Evolutionary conservation across 2,888 invertebrate species (phyloP), one percentile per base, ranked within the genome.

Genomic region (Vanessa cardui): DNA sequence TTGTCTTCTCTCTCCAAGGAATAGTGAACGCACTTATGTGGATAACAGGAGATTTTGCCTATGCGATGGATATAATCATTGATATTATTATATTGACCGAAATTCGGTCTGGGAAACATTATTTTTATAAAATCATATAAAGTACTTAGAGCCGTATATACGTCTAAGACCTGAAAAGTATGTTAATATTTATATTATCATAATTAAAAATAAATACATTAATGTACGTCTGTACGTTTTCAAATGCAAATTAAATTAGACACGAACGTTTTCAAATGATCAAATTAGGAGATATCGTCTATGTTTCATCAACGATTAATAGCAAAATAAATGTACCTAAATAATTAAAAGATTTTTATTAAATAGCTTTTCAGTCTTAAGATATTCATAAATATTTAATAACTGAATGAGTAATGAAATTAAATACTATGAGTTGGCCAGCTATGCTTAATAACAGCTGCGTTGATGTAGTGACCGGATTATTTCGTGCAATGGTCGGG

Each of bases 391-490:
- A 26, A 46, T 26, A 21, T 44, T 59, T 26, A 59, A 46, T n/a
- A n/a, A 9, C 16, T 59, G 21, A 59, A 26, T 59, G 45, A 59
- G 49, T 66, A 61, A 61, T 66, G 52, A 33, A 60, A 66, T 61
- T 56, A 66, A 62, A 33, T 61, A 63, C 66, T 63, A 70, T 69
- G 71, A 72, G 69, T 72, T 73, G 73, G 73, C 69, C 72, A 74
- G 72, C 73, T 66, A 77, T 77, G 73, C 81, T 78, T 83, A 82
- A 85, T 87, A 84, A 86, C 73, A 77, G 76, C 74, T 73, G 80
- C 80, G 84, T 85, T 88, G 86, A 89, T 88, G 86, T 87, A 87
- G 87, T 83, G 82, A 82, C 80, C 84, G 89, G 86, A 88, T 88
- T 87, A 87, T 83, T 82, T 79, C 77, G 76, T 77, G 88, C 83